Conservation (phyloP, 1,140 invertebrate genomes). For the Anastrepha ludens region DNA sequence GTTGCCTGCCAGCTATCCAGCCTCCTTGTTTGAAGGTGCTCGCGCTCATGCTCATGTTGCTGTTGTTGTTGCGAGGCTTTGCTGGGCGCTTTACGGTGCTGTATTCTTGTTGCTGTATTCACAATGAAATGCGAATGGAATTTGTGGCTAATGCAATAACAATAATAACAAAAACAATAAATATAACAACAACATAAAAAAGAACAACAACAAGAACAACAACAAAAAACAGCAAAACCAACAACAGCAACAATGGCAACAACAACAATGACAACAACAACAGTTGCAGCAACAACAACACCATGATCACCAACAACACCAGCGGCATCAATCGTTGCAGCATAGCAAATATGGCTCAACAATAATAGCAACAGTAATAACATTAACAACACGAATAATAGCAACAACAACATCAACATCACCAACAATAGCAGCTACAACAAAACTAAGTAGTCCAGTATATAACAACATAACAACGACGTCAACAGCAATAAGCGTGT, state of each 20-base stretch:
- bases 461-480: conserved; percentile 50
- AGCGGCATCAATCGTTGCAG: neutral
- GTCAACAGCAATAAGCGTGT: conserved; percentile 58
- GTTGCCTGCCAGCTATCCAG: neutral
- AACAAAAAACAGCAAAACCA: too few relatives aligned
- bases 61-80: neutral
- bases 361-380: conserved; percentile 52
- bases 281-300: neutral
- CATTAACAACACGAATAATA: conserved; percentile 40
- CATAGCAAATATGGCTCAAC: conserved; percentile 57
- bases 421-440: neutral
- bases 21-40: conserved; percentile 39
- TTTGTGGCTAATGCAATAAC: conserved; percentile 60
- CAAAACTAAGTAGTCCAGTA: neutral
- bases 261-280: too few relatives aligned
- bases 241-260: too few relatives aligned
- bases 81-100: neutral
- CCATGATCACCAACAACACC: conserved; percentile 22
- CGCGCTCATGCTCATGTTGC: neutral
- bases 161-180: neutral
- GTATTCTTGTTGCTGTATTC: neutral
- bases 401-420: conserved; percentile 51
- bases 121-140: conserved; percentile 71
- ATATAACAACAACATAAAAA: too few relatives aligned
- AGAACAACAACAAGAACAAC: too few relatives aligned